phyloP scores from a whole-genome alignment of 2,113 vertebrate species.

The Hydrolagus affinis region DNA sequence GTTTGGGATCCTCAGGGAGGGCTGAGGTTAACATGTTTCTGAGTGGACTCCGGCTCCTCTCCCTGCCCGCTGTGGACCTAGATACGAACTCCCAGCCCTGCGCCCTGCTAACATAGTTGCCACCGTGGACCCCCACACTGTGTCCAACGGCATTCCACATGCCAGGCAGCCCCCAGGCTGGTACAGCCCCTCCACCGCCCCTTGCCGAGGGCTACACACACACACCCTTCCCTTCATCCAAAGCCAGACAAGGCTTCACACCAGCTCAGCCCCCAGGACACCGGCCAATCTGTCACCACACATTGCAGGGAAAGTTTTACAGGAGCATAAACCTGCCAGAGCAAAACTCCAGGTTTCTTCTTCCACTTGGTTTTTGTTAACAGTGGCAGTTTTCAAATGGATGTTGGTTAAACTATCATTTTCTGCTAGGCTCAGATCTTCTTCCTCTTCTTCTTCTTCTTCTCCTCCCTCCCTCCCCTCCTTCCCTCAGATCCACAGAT shows the following conservation, averaged over 20 bases:
- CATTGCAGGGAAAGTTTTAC: not conserved
- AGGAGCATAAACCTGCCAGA: not conserved
- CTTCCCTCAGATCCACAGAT: not conserved
- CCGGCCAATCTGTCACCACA: not conserved
- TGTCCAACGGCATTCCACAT: conserved; percentile 56
- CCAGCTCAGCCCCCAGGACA: too few relatives aligned
- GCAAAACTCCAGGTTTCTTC: not conserved
- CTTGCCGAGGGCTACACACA: not conserved
- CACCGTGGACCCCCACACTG: conserved; percentile 45
- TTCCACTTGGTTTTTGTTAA: not conserved
- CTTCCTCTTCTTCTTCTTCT: not conserved
- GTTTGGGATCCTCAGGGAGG: conserved; percentile 41
- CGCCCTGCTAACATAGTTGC: conserved; percentile 34
- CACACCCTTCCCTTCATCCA: conserved; percentile 39
- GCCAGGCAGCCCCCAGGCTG: conserved; percentile 32
- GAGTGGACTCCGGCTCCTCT: conserved; percentile 45
- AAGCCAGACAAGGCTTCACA: conserved; percentile 40
- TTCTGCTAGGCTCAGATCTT: too few relatives aligned
- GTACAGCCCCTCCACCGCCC: conserved; percentile 30
- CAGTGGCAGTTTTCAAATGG: too few relatives aligned
- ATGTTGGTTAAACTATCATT: not conserved
- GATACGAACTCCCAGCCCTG: conserved; percentile 55
- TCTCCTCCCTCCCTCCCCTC: too few relatives aligned
- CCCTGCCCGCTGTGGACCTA: conserved; percentile 45
- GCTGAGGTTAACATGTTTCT: conserved; percentile 49